Evolutionary conservation across 2,113 vertebrate genomes (phyloP).

Genomic region (Xiphias gladius): DNA sequence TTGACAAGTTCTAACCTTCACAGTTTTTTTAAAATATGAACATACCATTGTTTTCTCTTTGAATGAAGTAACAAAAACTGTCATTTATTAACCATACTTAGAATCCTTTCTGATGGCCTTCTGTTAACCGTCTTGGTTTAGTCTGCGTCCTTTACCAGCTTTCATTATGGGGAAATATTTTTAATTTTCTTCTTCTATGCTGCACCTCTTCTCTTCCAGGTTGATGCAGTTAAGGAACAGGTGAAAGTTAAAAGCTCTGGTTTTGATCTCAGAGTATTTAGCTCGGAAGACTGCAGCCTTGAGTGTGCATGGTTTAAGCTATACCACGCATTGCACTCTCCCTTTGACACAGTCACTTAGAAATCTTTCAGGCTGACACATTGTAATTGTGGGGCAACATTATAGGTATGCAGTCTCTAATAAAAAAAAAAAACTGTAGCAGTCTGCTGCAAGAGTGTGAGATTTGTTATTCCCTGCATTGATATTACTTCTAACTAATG

Average conservation of each 20-base stretch:
- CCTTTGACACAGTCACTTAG: constrained; percentile 82
- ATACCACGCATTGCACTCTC: constrained; percentile 82
- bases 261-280: constrained; percentile 75
- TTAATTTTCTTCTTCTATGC: constrained; percentile 88
- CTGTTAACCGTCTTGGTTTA: not conserved
- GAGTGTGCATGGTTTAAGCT: constrained; percentile 90
- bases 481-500: not conserved
- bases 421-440: constrained; percentile 2
- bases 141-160: not conserved
- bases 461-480: not conserved
- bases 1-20: not conserved
- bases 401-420: not conserved
- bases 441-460: not conserved
- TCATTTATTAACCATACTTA: not conserved
- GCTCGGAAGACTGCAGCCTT: constrained; percentile 90
- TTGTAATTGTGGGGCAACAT: not conserved
- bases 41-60: not conserved
- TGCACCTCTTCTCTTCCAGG: constrained; percentile 96
- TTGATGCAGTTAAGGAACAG: constrained; percentile 97
- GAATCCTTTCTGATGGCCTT: not conserved
- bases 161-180: constrained; percentile 82
- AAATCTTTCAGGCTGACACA: constrained; percentile 78
- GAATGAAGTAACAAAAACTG: too few species aligned
- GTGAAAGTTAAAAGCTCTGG: constrained; percentile 92
- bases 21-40: not conserved